These are phyloP conservation scores for Tribolium castaneum DNA, from an alignment of 1,140 invertebrate genomes.

Conservation along the genomic window DNA sequence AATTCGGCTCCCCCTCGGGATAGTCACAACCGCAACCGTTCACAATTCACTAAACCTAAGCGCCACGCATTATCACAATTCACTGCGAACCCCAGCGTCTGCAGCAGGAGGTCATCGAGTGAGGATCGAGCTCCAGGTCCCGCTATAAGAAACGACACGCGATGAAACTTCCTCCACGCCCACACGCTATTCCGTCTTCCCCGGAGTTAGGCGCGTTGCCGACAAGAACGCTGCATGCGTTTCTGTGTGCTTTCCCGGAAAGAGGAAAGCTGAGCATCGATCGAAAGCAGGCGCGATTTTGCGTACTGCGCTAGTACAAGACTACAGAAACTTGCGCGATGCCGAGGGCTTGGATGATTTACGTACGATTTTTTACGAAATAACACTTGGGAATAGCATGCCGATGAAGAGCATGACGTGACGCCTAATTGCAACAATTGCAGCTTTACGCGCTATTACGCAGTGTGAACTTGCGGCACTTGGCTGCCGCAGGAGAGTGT, in stretches of 20 bases:
- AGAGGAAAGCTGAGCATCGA: conserved; percentile 36
- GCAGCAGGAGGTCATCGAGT: conserved; percentile 43
- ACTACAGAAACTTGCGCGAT: conserved; percentile 10
- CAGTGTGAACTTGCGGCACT: no score
- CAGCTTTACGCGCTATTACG: no score
- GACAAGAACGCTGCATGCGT: conserved; percentile 39
- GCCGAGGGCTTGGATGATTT: not conserved
- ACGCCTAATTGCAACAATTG: no score
- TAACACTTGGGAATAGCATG: not conserved
- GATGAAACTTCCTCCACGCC: conserved; percentile 31
- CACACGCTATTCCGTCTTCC: conserved; percentile 34
- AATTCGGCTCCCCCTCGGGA: not conserved
- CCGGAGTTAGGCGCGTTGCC: conserved; percentile 35
- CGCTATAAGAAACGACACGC: not conserved
- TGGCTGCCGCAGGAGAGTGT: no score
- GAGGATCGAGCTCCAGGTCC: conserved; percentile 26
- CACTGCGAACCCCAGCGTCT: conserved; percentile 62
- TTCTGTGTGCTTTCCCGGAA: conserved; percentile 32
- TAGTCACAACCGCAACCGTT: not conserved
- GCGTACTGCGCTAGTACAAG: conserved; percentile 23
- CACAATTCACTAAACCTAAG: conserved; percentile 23
- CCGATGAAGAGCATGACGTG: not conserved
- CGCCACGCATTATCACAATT: conserved; percentile 61
- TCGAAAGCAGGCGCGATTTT: conserved; percentile 40
- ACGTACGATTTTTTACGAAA: not conserved